Percentiles rank a stretch among this genome's conserved stretches.
phyloP scores from a whole-genome alignment of 2,888 invertebrate species.

The Hydrotaea diabolus region DNA sequence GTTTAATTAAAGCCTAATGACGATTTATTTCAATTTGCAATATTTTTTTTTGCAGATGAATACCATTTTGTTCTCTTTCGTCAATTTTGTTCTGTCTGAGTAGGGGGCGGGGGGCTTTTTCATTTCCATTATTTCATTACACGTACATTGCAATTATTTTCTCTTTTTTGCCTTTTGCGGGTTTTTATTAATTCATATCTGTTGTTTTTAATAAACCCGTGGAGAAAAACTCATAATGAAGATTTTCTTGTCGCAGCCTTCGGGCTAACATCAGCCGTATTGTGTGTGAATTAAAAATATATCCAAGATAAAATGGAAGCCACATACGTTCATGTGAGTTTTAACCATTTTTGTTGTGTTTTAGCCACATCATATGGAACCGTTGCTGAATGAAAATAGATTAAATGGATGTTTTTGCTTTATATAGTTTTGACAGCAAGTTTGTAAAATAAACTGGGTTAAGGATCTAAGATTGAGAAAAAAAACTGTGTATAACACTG shows the following conservation, averaged over 20 bases:
- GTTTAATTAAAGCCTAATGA: constrained; percentile 37
- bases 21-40: not conserved
- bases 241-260: not conserved
- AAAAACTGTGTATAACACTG: no score
- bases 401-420: no score
- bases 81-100: not conserved
- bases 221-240: not conserved
- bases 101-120: not conserved
- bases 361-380: not conserved
- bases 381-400: not conserved
- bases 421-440: no score
- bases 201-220: not conserved
- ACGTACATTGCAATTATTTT: constrained; percentile 31
- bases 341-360: not conserved
- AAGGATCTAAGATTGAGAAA: no score
- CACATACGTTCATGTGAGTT: not conserved
- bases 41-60: not conserved
- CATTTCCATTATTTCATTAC: constrained; percentile 12
- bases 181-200: constrained; percentile 23
- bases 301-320: not conserved
- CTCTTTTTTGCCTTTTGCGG: not conserved
- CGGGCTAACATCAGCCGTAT: not conserved
- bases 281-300: constrained; percentile 8
- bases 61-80: not conserved
- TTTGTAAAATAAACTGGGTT: no score